Base-by-base conservation (phyloP, 2,797 vertebrate genomes). In the Zenarchopterus dispar region DNA sequence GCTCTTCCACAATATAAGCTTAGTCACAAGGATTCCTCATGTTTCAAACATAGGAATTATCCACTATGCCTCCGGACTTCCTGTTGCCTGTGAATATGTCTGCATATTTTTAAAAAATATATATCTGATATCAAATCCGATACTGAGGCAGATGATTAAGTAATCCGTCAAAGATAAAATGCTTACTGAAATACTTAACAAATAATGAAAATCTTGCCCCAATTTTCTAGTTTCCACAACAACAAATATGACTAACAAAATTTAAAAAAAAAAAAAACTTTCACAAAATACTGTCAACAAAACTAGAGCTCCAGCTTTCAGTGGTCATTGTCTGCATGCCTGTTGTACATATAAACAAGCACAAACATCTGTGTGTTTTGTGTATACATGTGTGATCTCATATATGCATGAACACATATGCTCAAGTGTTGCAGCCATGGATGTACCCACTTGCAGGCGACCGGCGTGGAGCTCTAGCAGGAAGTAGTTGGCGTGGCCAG, bases 381-480 rank as follows among this genome's bases (percentile, higher is more conserved):
- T 44, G 11, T 52, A 24, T 31, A 50, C 28, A 33, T 56, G 44
- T 54, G 51, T 64, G 47, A 28, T 33, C 19, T 75, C n/a, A 66
- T 70, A 63, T 73, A 73, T 80, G 63, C 76, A 68, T 53, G 50
- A 41, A 24, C 48, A 77, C 73, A 85, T 85, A 73, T 79, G 81
- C 73, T 80, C 57, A 48, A 77, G 75, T 31, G 48, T 64, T 54
- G 45, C 43, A 77, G 81, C 63, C 71, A 78, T 43, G 58, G 54
- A 80, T 86, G 89, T 90, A 89, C 91, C 88, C 64, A 96, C 95
- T 93, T 91, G 90, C 77, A 98, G 78, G 88, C 77, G 89, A 82
- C 95, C 95, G 48, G 89, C 93, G 11, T 26, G 62, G 70, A 98
- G 90, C 85, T 96, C 94, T 60, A 97, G 81, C 70, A 95, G 84